phyloP scores from a whole-genome alignment of 2,113 vertebrate genomes.

The Bufo bufo region DNA sequence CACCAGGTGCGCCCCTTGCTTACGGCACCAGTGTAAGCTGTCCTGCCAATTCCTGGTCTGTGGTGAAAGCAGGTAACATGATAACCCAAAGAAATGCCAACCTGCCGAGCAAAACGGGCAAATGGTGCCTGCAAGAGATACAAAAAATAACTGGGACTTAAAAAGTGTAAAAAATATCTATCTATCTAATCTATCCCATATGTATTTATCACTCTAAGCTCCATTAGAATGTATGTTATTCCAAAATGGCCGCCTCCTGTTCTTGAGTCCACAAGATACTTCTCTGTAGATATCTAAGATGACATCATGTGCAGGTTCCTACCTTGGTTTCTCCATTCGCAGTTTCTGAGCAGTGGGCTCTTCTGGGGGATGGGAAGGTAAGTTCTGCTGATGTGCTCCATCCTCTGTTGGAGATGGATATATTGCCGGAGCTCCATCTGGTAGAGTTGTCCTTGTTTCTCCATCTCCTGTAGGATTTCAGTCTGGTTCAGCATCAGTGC shows the following conservation, averaged over 20 bases:
- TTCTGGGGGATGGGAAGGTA: neutral
- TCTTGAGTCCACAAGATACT: neutral
- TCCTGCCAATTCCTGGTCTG: constrained; percentile 24
- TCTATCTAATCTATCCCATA: too few relatives aligned
- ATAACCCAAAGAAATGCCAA: neutral
- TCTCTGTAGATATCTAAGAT: neutral
- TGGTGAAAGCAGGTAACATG: constrained; percentile 26
- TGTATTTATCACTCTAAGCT: too few relatives aligned
- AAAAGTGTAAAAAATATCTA: neutral
- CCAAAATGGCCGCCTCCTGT: too few relatives aligned
- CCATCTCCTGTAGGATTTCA: neutral
- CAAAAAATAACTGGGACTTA: neutral
- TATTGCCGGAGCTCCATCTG: neutral
- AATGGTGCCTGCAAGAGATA: neutral
- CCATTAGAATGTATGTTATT: too few relatives aligned
- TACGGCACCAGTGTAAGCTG: constrained; percentile 16
- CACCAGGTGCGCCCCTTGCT: neutral
- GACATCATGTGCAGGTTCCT: neutral
- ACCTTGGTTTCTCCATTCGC: neutral
- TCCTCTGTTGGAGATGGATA: neutral
- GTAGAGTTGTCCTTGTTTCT: neutral
- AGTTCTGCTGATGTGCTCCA: neutral
- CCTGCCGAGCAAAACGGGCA: constrained; percentile 13
- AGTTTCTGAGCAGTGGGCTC: neutral
- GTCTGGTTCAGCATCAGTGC: neutral